phyloP scores from a whole-genome alignment of 1,140 invertebrate genomes.

The Gryon sp. region DNA sequence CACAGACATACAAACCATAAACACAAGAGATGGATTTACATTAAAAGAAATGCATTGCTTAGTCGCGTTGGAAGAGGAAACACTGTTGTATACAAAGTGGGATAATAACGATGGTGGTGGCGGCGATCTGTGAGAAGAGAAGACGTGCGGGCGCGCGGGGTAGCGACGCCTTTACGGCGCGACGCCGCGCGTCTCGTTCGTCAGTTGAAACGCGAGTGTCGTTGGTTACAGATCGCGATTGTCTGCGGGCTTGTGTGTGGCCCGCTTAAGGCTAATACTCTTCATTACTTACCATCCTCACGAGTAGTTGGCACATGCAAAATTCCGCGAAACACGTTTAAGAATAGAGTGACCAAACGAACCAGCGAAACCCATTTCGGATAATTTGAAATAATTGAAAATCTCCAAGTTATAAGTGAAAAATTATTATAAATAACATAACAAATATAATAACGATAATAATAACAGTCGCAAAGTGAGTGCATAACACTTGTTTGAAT shows the following conservation, averaged over 20 bases:
- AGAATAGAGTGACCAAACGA: slow-evolving; percentile 26
- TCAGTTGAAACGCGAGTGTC: slow-evolving; percentile 71
- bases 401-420: background rate
- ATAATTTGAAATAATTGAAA: background rate
- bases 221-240: slow-evolving; percentile 28
- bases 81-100: background rate
- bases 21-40: slow-evolving; percentile 25
- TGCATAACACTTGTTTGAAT: background rate
- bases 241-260: too few species aligned
- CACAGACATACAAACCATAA: slow-evolving; percentile 21
- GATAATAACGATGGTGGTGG: background rate
- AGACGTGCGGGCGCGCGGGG: slow-evolving; percentile 49
- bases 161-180: slow-evolving; percentile 65
- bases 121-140: slow-evolving; percentile 2
- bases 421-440: too few species aligned
- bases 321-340: slow-evolving; percentile 44
- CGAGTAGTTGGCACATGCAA: slow-evolving; percentile 40
- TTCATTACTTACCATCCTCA: too few species aligned
- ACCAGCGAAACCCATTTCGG: background rate
- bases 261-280: too few species aligned
- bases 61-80: slow-evolving; percentile 13
- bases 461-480: too few species aligned
- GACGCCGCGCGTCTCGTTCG: slow-evolving; percentile 67
- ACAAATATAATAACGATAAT: too few species aligned
- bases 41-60: slow-evolving; percentile 42